Percentiles rank a stretch among this genome's conserved stretches.
These are phyloP conservation scores for Lutjanus erythropterus DNA, from an alignment of 2,113 vertebrate species.

Conservation along the genomic window DNA sequence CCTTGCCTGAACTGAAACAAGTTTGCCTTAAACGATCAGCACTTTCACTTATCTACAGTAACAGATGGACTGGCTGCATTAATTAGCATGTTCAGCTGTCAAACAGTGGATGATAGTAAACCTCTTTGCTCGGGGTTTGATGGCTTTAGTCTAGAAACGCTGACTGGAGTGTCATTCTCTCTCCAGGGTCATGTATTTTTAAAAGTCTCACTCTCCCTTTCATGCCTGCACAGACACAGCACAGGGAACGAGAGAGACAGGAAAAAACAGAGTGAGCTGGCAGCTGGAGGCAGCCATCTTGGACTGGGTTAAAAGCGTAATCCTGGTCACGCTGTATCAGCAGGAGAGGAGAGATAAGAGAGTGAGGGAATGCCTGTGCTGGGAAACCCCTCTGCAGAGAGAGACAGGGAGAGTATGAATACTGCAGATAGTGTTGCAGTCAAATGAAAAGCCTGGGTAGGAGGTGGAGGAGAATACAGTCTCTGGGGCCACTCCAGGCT, in stretches of 20 bases:
- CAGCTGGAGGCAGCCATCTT: conserved; percentile 74
- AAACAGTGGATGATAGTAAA: conserved; percentile 31
- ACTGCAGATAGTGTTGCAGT: conserved; percentile 69
- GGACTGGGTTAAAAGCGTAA: conserved; percentile 73
- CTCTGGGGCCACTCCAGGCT: conserved; percentile 27
- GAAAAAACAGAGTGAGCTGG: conserved; percentile 12
- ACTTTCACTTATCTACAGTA: conserved; percentile 24
- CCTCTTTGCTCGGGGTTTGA: conserved; percentile 30
- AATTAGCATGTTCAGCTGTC: conserved; percentile 49
- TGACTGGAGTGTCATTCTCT: conserved; percentile 50
- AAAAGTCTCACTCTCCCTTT: conserved; percentile 38
- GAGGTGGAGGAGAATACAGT: conserved; percentile 25
- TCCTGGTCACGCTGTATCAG: conserved; percentile 76
- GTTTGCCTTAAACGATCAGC: conserved; percentile 32
- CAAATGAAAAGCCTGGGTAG: conserved; percentile 44
- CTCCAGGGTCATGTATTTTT: conserved; percentile 76
- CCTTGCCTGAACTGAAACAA: background rate
- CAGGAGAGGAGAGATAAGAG: conserved; percentile 73
- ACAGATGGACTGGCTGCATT: conserved; percentile 44
- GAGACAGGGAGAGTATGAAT: conserved; percentile 18
- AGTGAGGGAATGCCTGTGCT: conserved; percentile 66
- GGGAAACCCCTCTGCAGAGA: conserved; percentile 74
- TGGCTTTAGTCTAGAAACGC: conserved; percentile 30
- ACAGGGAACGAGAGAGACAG: background rate
- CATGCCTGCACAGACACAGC: conserved; percentile 18